Base-by-base conservation (phyloP, 2,888 invertebrate species). In the Strigamia crassipes region DNA sequence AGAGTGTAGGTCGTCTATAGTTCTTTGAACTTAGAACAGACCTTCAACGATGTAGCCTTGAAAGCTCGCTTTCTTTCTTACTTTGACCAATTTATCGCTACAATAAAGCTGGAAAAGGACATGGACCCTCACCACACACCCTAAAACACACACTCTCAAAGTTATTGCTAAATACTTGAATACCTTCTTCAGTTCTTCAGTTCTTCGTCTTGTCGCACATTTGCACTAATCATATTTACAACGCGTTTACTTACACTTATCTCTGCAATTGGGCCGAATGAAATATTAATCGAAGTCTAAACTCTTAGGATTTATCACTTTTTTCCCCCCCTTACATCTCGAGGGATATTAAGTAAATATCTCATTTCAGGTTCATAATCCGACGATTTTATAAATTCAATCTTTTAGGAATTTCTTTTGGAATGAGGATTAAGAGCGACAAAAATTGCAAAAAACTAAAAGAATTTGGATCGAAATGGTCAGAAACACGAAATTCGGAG, bases 11-110 rank as follows among this genome's bases (percentile, higher is more conserved):
- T 66, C 61, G 61, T 66, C 61, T 66, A 18, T 18, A 66, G 61
- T 66, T 66, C 61, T 18, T 66, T 66, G 61, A 66, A 66, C 61
- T 66, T 66, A 12, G 21, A 12, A 18, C 61, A 66, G 61, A 66
- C 61, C 61, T 66, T 66, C 61, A 66, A 66, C 23, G 61, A 1
- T 21, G 23, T 8, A 66, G 61, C 61, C 61, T 66, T 66, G 61
- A 66, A 66, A 66, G 23, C 61, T 66, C 61, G 61, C 61, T 66
- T 66, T 66, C 61, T 66, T 66, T 66, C 61, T 66, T 66, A 12
- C 21, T 66, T 66, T 66, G 61, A 66, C 61, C 61, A 66, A 66
- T 66, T 66, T 66, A 66, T 66, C 61, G 61, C 61, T 66, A 66
- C 61, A 66, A 23, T 66, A 66, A 66, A 66, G 61, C 61, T 66